Base-by-base conservation (phyloP, 2,113 vertebrate genomes). In the Ondatra zibethicus region DNA sequence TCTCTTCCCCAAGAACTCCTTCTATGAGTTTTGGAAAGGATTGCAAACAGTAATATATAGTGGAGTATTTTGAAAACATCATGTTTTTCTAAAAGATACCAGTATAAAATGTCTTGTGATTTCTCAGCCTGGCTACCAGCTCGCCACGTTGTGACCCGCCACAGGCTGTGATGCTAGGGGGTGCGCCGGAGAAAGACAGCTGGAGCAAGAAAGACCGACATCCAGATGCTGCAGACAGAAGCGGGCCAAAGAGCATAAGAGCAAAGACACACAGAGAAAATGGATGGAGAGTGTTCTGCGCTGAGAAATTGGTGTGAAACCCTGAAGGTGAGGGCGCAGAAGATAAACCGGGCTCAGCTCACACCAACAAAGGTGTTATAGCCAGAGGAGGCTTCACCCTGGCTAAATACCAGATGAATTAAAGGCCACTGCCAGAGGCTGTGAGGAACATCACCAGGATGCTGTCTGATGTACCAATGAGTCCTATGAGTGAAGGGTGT, bases 371-470 rank as follows among this genome's bases (percentile, higher is more conserved):
- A 98, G 97, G 98, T 98, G 98, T 98, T 96, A 98, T 94, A 98
- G 98, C 98, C 97, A 95, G 87, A 96, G 98, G 98, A 98, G 89
- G 95, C 98, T 97, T 99, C 98, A 98, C 98, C 97, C 97, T 97
- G 97, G 98, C 98, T 98, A 98, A 99, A 99, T 98, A 99, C 97
- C 98, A 99, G 98, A 98, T 98, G 98, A 99, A 98, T 98, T 98
- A 98, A 98, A 98, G 98, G 98, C 98, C 95, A 90, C 94, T 98
- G 98, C 98, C 98, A 97, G 98, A 70, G 98, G 98, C 98, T 98
- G 97, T 98, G 98, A 98, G 98, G 98, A 98, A 99, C 98, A 98
- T 99, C 99, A 99, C 98, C 89, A 92, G 98, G 98, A 98, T 98
- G 98, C 97, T 50, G 1, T 97, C 97, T 98, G 98, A 98, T 98